A percentile compares a stretch with the other conserved stretches of the same genome.
phyloP scores from a whole-genome alignment of 1,140 invertebrate genomes.

The Steinernema feltiae region DNA sequence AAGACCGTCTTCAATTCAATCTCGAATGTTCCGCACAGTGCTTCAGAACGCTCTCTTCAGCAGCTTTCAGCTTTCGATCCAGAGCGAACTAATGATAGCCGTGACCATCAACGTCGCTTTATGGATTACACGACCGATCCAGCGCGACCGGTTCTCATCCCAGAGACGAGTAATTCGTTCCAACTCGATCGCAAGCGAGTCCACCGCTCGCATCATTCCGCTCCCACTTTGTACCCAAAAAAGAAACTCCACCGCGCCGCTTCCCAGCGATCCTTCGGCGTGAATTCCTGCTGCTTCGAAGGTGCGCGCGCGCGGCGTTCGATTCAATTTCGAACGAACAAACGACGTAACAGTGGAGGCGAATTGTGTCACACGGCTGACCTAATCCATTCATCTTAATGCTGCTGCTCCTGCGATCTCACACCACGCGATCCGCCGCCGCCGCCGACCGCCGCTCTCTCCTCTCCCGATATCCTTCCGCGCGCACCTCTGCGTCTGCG shows the following conservation, averaged over 20 bases:
- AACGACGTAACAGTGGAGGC: not conserved
- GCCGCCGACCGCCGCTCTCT: not conserved
- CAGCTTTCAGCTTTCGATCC: too few species aligned
- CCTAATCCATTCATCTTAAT: slow-evolving; percentile 11
- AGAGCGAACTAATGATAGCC: not conserved
- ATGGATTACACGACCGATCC: not conserved
- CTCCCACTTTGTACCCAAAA: not conserved
- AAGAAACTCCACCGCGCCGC: too few species aligned
- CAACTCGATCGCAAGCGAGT: not conserved
- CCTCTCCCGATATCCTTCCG: not conserved
- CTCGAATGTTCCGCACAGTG: too few species aligned
- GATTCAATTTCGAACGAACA: not conserved
- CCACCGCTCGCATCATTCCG: not conserved
- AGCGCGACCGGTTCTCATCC: not conserved
- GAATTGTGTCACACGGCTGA: slow-evolving; percentile 13
- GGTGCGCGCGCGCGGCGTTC: too few species aligned
- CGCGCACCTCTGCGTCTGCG: not conserved
- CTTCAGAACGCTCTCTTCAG: too few species aligned
- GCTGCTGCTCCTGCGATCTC: not conserved
- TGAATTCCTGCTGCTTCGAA: too few species aligned
- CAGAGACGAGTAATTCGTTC: not conserved
- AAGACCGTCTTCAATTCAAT: too few species aligned
- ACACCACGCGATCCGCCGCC: too few species aligned
- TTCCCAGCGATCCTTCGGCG: too few species aligned
- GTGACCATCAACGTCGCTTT: not conserved